Evolutionary conservation across 2,797 vertebrate genomes (phyloP), one percentile per base, ranked within the genome.

Genomic region (Dermochelys coriacea): DNA sequence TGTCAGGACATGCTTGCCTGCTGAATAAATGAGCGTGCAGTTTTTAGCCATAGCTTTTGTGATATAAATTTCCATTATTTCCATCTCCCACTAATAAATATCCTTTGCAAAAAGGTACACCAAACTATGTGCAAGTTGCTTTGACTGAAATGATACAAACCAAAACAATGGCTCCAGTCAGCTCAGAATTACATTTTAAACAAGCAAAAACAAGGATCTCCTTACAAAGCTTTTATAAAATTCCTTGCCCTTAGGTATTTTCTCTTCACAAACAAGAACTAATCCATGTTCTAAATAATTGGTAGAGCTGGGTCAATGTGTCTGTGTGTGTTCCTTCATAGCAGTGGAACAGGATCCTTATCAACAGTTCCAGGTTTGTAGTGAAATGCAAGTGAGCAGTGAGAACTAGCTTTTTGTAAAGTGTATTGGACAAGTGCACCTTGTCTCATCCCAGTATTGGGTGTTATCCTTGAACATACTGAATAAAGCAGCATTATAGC

Each of bases 301-400:
- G 54, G 49, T 68, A 54, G 68, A 54, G 88, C 51, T 81, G 80
- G 55, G 83, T 64, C 50, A 82, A n/a, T 84, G 78, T 19, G 78
- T 37, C 34, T 64, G 90, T 82, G 59, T 90, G 74, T 49, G 74
- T 92, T 91, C 79, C 61, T 78, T 49, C 68, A n/a, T 61, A 45
- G 68, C 11, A 45, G 37, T 84, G 79, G 68, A 95, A 91, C 91
- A 88, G 86, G 89, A 79, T 81, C 31, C 55, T 87, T 91, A 93
- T 23, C 86, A 79, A 86, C 83, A 77, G 87, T 94, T 85, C 86
- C 86, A 93, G 86, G 54, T 93, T 91, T 57, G 85, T 84, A 34
- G 88, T 91, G 2, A 68, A 84, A 37, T 27, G 54, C 55, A 82
- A 88, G 82, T 88, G 91, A 84, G 71, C 83, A 87, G 91, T 94